Evolutionary conservation across 2,888 invertebrate species (phyloP).

Genomic region (Nineta flava): DNA sequence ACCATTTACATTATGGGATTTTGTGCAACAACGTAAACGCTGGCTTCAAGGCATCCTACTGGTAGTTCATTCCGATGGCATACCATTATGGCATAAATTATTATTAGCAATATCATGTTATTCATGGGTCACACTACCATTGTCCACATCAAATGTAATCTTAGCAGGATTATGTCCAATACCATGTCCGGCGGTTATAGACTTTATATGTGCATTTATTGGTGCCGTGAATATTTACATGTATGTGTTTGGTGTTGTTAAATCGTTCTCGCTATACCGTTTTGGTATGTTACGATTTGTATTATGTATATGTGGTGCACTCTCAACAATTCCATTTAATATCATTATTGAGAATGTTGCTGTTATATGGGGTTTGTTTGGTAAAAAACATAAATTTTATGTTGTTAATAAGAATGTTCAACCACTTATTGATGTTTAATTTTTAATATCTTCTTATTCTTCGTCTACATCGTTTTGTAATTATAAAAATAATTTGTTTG

Average conservation of each 20-base stretch:
- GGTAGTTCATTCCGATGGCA: slow-evolving; percentile 73
- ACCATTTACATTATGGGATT: slow-evolving; percentile 88
- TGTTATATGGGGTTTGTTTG: slow-evolving; percentile 85
- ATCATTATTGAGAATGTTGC: slow-evolving; percentile 88
- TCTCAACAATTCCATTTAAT: slow-evolving; percentile 86
- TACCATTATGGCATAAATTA: slow-evolving; percentile 63
- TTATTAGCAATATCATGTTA: slow-evolving; percentile 80
- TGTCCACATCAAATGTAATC: slow-evolving; percentile 79
- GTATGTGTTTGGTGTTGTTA: slow-evolving; percentile 95
- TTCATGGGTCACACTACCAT: slow-evolving; percentile 89
- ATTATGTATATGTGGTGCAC: slow-evolving; percentile 68
- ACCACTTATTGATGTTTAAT: slow-evolving; percentile 46
- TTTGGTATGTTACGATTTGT: slow-evolving; percentile 66
- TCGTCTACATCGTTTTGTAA: too few relatives aligned
- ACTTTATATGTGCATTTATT: slow-evolving; percentile 78
- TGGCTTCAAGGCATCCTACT: slow-evolving; percentile 89
- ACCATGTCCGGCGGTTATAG: slow-evolving; percentile 67
- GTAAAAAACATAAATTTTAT: slow-evolving; percentile 93
- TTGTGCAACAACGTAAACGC: slow-evolving; percentile 88
- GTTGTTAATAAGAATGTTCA: slow-evolving; percentile 86
- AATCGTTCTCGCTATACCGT: slow-evolving; percentile 81
- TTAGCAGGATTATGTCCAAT: slow-evolving; percentile 76
- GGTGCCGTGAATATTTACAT: slow-evolving; percentile 92
- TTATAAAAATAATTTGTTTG: too few relatives aligned
- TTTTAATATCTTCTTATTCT: slow-evolving; percentile 1